Evolutionary conservation across 2,113 vertebrate species (phyloP).

Genomic region (Nestor notabilis): DNA sequence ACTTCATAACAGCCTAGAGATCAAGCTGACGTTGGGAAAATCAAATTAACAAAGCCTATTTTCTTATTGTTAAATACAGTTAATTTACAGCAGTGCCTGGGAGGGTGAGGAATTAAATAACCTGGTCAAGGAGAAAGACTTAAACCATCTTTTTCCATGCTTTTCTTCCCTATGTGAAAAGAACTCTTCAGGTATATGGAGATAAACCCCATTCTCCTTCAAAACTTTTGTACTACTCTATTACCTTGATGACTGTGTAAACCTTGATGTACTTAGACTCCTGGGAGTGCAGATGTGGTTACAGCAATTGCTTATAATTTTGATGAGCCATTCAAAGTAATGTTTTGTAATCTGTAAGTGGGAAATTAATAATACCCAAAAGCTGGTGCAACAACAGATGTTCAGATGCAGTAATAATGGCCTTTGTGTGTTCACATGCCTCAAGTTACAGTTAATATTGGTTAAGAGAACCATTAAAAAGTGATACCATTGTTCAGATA

Average conservation of each 20-base stretch:
- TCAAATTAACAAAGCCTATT: not conserved
- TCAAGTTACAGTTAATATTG: not conserved
- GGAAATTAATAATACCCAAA: conserved; percentile 19
- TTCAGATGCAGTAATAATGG: not conserved
- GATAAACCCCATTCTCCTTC: not conserved
- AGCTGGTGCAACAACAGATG: conserved; percentile 6
- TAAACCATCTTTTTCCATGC: not conserved
- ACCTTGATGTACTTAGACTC: not conserved
- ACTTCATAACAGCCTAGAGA: not conserved
- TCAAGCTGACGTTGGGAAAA: not conserved
- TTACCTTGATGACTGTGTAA: not conserved
- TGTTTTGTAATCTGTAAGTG: not conserved
- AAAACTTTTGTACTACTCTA: not conserved
- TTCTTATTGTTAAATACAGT: not conserved
- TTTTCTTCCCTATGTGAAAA: not conserved
- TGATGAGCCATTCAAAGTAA: conserved; percentile 10
- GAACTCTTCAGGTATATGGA: not conserved
- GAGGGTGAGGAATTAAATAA: not conserved
- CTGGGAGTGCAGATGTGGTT: not conserved
- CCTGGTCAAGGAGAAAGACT: not conserved
- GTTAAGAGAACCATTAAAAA: not conserved
- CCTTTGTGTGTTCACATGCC: not conserved
- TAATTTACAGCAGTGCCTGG: not conserved
- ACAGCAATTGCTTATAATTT: not conserved
- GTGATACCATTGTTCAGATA: not conserved